These are phyloP conservation scores for Hydrocynus forskahlii DNA, from an alignment of 2,797 vertebrate genomes.

Conservation along the genomic window DNA sequence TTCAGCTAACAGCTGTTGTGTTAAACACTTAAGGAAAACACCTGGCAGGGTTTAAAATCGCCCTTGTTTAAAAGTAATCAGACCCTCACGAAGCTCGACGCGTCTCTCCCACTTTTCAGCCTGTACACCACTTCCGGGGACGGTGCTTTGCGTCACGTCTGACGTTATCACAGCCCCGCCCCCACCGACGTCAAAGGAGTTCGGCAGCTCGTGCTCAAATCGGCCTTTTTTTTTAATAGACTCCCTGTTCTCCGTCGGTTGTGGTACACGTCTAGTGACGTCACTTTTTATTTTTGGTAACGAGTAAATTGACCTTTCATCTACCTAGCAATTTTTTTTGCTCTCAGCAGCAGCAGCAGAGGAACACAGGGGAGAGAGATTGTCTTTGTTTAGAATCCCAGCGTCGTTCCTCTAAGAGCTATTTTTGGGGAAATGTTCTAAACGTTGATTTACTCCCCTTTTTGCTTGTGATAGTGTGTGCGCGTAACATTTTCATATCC, in stretches of 20 bases:
- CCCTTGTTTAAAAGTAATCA: not conserved
- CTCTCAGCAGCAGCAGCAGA: slow-evolving; percentile 27
- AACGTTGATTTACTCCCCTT: not conserved
- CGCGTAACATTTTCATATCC: not conserved
- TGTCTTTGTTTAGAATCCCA: slow-evolving; percentile 6
- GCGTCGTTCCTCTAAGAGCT: not conserved
- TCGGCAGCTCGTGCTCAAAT: slow-evolving; percentile 47
- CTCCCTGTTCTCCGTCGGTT: slow-evolving; percentile 48
- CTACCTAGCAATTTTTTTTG: slow-evolving; percentile 36
- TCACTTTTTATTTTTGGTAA: slow-evolving; percentile 63
- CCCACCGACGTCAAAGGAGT: slow-evolving; percentile 54
- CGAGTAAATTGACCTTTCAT: slow-evolving; percentile 60
- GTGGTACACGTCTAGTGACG: slow-evolving; percentile 59
- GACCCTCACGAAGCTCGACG: not conserved
- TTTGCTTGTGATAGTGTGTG: not conserved
- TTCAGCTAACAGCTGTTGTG: no score
- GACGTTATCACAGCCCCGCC: slow-evolving; percentile 37
- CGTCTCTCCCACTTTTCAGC: slow-evolving; percentile 22
- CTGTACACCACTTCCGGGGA: slow-evolving; percentile 37
- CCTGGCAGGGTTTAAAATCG: not conserved
- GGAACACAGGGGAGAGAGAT: slow-evolving; percentile 7
- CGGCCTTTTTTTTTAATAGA: slow-evolving; percentile 53
- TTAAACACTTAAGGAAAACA: not conserved
- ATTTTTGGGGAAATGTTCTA: not conserved
- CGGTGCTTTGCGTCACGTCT: slow-evolving; percentile 17